phyloP scores from a whole-genome alignment of 2,113 vertebrate species.

The Atrichornis clamosus region DNA sequence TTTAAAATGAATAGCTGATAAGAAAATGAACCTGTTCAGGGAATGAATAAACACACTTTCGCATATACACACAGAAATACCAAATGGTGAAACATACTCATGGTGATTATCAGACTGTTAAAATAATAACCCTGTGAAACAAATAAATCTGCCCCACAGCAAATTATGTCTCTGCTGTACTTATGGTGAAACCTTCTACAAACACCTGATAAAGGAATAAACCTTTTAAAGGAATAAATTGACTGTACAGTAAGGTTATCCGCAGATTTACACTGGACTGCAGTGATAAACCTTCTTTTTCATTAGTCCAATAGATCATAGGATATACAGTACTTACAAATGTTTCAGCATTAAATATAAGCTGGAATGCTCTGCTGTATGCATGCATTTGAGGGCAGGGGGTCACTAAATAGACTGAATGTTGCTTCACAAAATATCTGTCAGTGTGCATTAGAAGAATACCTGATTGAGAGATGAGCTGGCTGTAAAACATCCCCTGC shows the following conservation, averaged over 20 bases:
- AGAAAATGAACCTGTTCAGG: conserved; percentile 51
- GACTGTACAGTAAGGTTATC: conserved; percentile 74
- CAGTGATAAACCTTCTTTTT: conserved; percentile 72
- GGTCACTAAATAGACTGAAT: conserved; percentile 62
- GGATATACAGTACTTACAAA: conserved; percentile 71
- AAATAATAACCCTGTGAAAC: conserved; percentile 60
- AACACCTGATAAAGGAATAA: conserved; percentile 72
- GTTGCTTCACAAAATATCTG: conserved; percentile 51
- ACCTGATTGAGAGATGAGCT: conserved; percentile 48
- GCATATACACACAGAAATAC: conserved; percentile 47
- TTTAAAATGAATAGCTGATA: conserved; percentile 51
- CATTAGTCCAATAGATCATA: conserved; percentile 75
- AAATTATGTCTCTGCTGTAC: conserved; percentile 52
- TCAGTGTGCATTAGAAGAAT: conserved; percentile 49
- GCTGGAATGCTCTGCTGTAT: background rate
- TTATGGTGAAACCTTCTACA: conserved; percentile 59
- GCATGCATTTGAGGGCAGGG: conserved; percentile 50
- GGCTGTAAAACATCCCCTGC: background rate
- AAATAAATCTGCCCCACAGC: conserved; percentile 60
- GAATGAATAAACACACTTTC: conserved; percentile 59
- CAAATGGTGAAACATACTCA: conserved; percentile 70
- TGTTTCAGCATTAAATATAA: conserved; percentile 62
- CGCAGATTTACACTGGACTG: conserved; percentile 63
- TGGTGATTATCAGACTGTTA: conserved; percentile 63
- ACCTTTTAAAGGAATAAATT: conserved; percentile 76